Evolutionary conservation across 2,113 vertebrate species (phyloP), one percentile per base, ranked within the genome.

Genomic region (Bagarius yarrelli): DNA sequence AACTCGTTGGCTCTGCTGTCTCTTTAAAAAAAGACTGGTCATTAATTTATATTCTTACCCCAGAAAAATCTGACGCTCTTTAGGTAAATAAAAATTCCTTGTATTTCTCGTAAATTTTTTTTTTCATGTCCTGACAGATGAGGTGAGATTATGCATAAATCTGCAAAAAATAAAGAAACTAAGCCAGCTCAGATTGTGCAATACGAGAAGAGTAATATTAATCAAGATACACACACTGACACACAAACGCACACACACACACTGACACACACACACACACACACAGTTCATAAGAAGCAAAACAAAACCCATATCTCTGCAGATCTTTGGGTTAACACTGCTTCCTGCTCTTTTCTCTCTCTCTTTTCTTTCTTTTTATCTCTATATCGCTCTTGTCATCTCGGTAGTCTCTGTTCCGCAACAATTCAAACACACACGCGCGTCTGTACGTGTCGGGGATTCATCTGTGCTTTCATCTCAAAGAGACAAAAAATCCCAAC

Each of bases 401-500:
- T 73, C 70, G 30, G 70, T 73, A 73, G 70, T 44, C 67, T 79
- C 36, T 80, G 52, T 69, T 69, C 60, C 60, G 55, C 77, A 40
- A 63, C 57, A 75, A 73, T 73, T 55, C 75, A 47, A 55, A 70
- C 34, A 70, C 53, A 67, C 21, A 64, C 78, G 56, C 36, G 57
- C 52, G 23, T 78, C 66, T 64, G n/a, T 64, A 73, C 71, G 59
- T 76, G 61, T 70, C 16, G 61, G 72, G 79, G 73, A 78, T 64
- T 72, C 73, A 79, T 83, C 80, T 74, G 61, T 14, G 44, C 84
- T 85, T 85, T 85, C 78, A 83, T 85, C 84, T 85, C 81, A 78
- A 52, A 72, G 76, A 77, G 78, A 83, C 40, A 80, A 64, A 80
- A 79, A 85, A 80, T 80, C 84, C 84, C 84, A 63, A 55, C 23